Conservation (phyloP, 2,113 vertebrate species). For the Ivindomyrus marchei region DNA sequence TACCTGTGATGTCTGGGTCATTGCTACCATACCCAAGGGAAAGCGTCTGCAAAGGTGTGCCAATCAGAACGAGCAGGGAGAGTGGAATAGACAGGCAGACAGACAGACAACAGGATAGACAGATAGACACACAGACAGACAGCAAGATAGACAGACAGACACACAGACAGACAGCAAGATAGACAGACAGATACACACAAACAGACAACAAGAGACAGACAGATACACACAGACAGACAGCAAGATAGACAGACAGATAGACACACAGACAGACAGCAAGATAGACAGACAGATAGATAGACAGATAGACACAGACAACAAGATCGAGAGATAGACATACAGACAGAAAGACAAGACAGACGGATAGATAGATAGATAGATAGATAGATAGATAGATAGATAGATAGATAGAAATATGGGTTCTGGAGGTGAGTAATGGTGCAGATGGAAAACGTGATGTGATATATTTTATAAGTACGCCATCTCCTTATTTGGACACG, state of each 20-base stretch:
- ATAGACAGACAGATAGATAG: too few relatives aligned
- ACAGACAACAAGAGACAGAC: background rate
- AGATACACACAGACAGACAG: too few relatives aligned
- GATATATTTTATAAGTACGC: background rate
- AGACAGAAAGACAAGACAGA: background rate
- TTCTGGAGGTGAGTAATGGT: background rate
- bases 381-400: background rate
- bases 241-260: background rate
- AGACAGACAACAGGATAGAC: background rate
- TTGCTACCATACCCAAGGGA: background rate
- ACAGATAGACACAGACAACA: background rate
- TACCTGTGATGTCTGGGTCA: background rate
- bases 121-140: background rate
- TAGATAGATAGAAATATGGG: background rate
- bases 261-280: too few relatives aligned
- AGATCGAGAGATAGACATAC: background rate
- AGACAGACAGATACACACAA: too few relatives aligned
- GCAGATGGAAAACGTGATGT: background rate
- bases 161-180: too few relatives aligned
- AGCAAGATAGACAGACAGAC: background rate
- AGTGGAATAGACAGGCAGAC: background rate
- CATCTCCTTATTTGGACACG: background rate
- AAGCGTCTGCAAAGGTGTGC: background rate
- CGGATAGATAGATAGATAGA: background rate
- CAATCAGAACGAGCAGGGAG: background rate